These are phyloP conservation scores for Macheiramphus alcinus DNA, from an alignment of 2,113 vertebrate species.

Conservation along the genomic window DNA sequence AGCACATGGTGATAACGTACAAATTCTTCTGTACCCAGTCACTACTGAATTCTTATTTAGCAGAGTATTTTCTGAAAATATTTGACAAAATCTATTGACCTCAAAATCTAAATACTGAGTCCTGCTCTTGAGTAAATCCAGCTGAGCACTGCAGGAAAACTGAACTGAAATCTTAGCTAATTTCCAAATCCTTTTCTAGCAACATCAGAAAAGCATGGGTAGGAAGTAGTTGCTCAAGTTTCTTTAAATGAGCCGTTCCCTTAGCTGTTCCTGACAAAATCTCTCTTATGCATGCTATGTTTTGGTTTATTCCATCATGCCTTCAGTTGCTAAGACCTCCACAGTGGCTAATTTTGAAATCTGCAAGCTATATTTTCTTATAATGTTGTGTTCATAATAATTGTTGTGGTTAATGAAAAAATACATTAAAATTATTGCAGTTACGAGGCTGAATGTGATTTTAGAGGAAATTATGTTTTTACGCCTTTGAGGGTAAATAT, in stretches of 20 bases:
- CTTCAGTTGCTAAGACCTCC: not conserved
- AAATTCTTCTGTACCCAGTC: not conserved
- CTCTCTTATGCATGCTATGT: fast-evolving
- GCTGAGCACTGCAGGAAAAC: not conserved
- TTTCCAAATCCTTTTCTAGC: not conserved
- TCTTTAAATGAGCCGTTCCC: not conserved
- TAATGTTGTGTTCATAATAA: not conserved
- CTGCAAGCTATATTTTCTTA: not conserved
- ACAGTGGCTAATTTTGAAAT: not conserved
- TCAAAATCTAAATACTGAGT: not conserved
- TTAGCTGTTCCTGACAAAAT: not conserved
- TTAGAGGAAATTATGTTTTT: not conserved
- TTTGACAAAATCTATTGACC: not conserved
- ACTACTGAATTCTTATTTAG: not conserved
- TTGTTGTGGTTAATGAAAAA: not conserved
- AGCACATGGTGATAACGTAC: fast-evolving
- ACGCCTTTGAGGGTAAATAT: not conserved
- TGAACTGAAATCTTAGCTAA: not conserved
- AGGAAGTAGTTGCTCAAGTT: not conserved
- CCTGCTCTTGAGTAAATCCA: not conserved
- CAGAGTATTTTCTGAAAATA: not conserved
- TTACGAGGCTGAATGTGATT: not conserved
- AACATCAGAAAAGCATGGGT: not conserved
- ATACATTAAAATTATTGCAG: not conserved
- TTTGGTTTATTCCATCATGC: not conserved